Conservation (phyloP, 2,797 vertebrate species). For the Trichosurus vulpecula region DNA sequence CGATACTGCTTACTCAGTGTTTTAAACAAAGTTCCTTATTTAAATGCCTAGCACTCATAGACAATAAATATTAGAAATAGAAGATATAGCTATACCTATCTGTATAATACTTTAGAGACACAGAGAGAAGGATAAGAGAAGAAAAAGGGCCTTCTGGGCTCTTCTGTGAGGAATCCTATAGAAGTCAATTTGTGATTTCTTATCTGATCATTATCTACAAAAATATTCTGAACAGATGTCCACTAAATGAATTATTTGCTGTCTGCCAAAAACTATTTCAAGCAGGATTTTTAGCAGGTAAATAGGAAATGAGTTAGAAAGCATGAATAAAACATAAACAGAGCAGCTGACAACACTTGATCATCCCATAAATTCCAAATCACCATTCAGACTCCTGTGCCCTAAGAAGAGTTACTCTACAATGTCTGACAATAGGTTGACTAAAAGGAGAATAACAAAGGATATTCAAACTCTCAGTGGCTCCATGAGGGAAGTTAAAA, state of each 20-base stretch:
- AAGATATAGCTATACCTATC: not conserved
- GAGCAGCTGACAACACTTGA: constrained; percentile 58
- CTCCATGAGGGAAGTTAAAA: constrained; percentile 14
- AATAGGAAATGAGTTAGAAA: constrained; percentile 75
- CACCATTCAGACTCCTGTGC: constrained; percentile 21
- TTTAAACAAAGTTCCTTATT: not conserved
- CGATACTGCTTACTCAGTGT: not conserved
- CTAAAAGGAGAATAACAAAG: constrained; percentile 21
- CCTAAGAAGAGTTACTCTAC: constrained; percentile 51
- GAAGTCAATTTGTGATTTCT: constrained; percentile 48
- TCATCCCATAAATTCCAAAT: constrained; percentile 61
- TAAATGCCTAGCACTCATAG: not conserved
- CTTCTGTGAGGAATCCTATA: not conserved
- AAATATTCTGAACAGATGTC: constrained; percentile 78
- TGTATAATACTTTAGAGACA: not conserved
- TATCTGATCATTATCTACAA: constrained; percentile 71
- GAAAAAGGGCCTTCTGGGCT: not conserved
- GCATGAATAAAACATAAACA: constrained; percentile 76
- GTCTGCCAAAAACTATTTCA: constrained; percentile 72
- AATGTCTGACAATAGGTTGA: not conserved
- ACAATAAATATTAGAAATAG: not conserved
- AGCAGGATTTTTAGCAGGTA: constrained; percentile 72
- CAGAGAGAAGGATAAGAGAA: not conserved
- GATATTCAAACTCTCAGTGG: not conserved
- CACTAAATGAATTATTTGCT: constrained; percentile 77